A percentile compares a stretch with the other conserved stretches of the same genome.
phyloP scores from a whole-genome alignment of 2,797 vertebrate species.

The Pantherophis alleghaniensis region DNA sequence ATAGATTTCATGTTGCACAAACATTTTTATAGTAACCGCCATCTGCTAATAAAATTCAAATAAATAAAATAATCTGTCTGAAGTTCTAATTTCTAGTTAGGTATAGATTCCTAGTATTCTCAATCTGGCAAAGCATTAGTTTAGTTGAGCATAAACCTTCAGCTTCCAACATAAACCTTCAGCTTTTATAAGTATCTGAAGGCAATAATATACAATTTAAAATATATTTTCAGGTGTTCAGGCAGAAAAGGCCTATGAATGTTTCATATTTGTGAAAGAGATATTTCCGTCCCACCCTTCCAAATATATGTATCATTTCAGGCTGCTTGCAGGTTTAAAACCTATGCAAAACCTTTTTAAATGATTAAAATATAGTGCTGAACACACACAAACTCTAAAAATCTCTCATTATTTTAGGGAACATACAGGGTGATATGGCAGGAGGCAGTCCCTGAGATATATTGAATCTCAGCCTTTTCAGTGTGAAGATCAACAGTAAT shows the following conservation, averaged over 20 bases:
- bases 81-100: not conserved
- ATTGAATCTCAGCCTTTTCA: not conserved
- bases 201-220: not conserved
- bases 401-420: not conserved
- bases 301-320: not conserved
- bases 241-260: not conserved
- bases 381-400: not conserved
- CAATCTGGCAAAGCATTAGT: not conserved
- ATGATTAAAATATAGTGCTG: not conserved
- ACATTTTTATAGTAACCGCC: not conserved
- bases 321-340: not conserved
- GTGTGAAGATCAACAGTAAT: not conserved
- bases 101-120: not conserved
- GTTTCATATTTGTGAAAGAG: not conserved
- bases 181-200: not conserved
- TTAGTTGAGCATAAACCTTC: not conserved
- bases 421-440: not conserved
- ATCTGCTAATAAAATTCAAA: not conserved
- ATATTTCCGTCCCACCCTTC: not conserved
- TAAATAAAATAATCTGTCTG: not conserved
- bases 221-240: not conserved
- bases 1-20: not conserved
- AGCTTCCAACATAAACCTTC: not conserved
- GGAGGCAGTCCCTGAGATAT: not conserved
- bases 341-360: not conserved